Percentiles rank a stretch among this genome's conserved stretches.
phyloP scores from a whole-genome alignment of 2,888 invertebrate genomes.

The Ceriagrion tenellum region DNA sequence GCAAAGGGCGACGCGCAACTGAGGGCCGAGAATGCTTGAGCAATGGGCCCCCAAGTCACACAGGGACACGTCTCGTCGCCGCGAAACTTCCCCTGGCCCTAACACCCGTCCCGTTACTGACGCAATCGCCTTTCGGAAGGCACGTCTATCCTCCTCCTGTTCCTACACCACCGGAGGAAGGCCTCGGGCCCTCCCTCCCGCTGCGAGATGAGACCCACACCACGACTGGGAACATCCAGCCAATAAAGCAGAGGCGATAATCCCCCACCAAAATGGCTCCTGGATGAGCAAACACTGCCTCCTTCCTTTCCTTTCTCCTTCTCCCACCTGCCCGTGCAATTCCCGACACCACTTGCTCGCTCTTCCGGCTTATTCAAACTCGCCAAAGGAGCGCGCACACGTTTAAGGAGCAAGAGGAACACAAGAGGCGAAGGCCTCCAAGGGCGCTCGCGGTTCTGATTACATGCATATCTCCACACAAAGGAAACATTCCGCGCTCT shows the following conservation, averaged over 20 bases:
- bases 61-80: neutral
- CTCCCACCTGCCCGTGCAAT: neutral
- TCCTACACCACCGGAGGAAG: neutral
- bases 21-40: neutral
- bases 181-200: neutral
- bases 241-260: neutral
- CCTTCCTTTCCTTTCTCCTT: neutral
- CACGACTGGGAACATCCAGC: neutral
- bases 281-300: neutral
- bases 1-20: neutral
- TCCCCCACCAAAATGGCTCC: neutral
- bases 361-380: slow-evolving; percentile 14
- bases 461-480: neutral
- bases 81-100: neutral
- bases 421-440: neutral
- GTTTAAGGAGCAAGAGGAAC: neutral
- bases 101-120: neutral
- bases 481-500: neutral
- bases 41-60: neutral
- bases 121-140: neutral
- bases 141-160: neutral
- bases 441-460: neutral
- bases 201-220: neutral
- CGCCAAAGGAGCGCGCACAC: neutral
- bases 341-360: neutral